Evolutionary conservation across 2,113 vertebrate genomes (phyloP).

Genomic region (Colossoma macropomum): DNA sequence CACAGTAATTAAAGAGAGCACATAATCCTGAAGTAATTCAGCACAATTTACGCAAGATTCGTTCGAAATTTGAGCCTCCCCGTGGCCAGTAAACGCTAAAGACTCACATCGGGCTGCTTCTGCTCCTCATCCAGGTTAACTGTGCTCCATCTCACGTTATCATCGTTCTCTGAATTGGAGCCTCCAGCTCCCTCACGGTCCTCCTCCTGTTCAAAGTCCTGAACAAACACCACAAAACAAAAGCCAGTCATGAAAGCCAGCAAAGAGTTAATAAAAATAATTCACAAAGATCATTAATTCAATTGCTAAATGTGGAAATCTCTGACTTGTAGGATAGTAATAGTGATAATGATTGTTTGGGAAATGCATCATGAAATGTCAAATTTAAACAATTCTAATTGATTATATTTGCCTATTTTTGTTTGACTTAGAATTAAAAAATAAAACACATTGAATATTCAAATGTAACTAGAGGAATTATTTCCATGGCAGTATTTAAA

Average conservation of each 20-base stretch:
- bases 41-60: neutral
- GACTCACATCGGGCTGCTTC: conserved; percentile 82
- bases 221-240: neutral
- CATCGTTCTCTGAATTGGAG: conserved; percentile 84
- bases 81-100: neutral
- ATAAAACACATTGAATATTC: too few species aligned
- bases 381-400: too few species aligned
- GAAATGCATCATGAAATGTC: too few species aligned
- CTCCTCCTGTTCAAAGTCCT: conserved; percentile 87
- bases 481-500: too few species aligned
- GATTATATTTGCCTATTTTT: too few species aligned
- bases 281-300: too few species aligned
- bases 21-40: neutral
- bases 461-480: too few species aligned
- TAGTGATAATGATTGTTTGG: too few species aligned
- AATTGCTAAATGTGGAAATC: too few species aligned
- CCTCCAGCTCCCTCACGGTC: conserved; percentile 82
- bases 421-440: too few species aligned
- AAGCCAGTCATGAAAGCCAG: neutral
- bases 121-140: conserved; percentile 90
- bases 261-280: neutral
- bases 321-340: too few species aligned
- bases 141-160: conserved; percentile 89
- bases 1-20: neutral
- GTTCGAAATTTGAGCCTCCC: neutral